Base-by-base conservation (phyloP, 2,797 vertebrate genomes). In the Paguma larvata region DNA sequence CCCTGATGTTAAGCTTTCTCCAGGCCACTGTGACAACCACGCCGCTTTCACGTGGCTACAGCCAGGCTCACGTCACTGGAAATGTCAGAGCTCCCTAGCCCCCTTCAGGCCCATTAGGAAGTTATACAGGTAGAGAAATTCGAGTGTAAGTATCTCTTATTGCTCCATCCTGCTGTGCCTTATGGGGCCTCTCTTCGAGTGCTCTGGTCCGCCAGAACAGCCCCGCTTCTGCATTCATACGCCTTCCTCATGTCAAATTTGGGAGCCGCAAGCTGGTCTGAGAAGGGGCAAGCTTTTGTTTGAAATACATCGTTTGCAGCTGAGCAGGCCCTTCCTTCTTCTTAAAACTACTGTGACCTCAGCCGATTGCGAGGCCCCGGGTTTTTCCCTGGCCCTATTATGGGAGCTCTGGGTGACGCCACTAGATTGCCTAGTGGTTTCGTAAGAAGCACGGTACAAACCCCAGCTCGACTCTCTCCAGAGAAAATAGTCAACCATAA, bases 1-100 rank as follows among this genome's bases (percentile, higher is more conserved):
- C 82, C 68, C 56, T 86, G 77, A 79, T 89, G n/a, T 5, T 89
- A 46, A 89, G 87, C 91, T 91, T 80, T 56, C 75, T 82, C 19
- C 79, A 93, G 93, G 89, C 94, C 86, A 89, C 63, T 16, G 10
- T 6, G 2, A 6, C 38, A 1, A 6, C 38, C n/a, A 19, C 6
- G 6, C 32, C 7, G 7, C 48, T 73, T 62, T 91, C 91, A 85
- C 91, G 70, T 73, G 38, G 53, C 89, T 75, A 19, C 13, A 14
- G 8, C 21, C 38, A 68, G 75, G 62, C 48, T 89, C 63, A 27
- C 44, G 48, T 84, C 30, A 18, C 79, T 65, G 63, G 59, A 80
- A 51, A 59, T 32, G 59, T 10, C 67, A 25, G 59, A n/a, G 30
- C 7, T 32, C 25, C 21, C 86, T 27, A 77, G 67, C 53, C 78